Evolutionary conservation across 2,888 invertebrate species (phyloP), one percentile per base, ranked within the genome.

Genomic region (Philaethria dido): DNA sequence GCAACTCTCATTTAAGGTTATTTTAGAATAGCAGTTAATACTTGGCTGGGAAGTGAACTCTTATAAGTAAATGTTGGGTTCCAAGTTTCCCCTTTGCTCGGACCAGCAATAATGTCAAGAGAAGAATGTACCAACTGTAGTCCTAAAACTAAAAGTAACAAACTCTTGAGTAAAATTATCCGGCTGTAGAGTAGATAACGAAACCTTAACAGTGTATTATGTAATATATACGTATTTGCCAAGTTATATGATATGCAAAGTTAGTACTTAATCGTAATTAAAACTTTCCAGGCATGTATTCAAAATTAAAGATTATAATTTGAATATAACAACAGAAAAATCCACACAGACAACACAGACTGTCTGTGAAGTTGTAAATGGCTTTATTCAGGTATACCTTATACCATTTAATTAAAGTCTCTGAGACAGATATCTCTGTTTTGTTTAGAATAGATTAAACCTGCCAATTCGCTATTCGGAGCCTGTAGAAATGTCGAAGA

Each of bases 361-460:
- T 71, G 79, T 81, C 79, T 81, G 78, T 78, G 70, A 81, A 82
- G 80, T 82, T 79, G 78, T 77, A 79, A 75, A 79, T 72, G 78
- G 74, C 73, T 78, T 74, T 79, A 78, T 81, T 82, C 83, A 85
- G 82, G 81, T 82, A 80, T 79, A 83, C 82, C 29, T 29, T 29
- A n/a, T n/a, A n/a, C 80, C 80, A 80, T 70, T 76, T 83, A 82
- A 87, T 85, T 84, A 84, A 84, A 86, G 81, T 84, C 80, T 81
- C 85, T 83, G 82, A 80, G 83, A 87, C 81, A 79, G 83, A 86
- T 86, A 84, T 85, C 84, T 82, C 77, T 80, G 78, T 75, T 81
- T 80, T 82, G 85, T 86, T 87, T 83, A 82, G 80, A 84, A 86
- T 82, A 78, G 82, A 85, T 84, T 82, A 80, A 84, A 82, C 78